phyloP scores from a whole-genome alignment of 1,140 invertebrate genomes.

The Pachypeltis micranthus region DNA sequence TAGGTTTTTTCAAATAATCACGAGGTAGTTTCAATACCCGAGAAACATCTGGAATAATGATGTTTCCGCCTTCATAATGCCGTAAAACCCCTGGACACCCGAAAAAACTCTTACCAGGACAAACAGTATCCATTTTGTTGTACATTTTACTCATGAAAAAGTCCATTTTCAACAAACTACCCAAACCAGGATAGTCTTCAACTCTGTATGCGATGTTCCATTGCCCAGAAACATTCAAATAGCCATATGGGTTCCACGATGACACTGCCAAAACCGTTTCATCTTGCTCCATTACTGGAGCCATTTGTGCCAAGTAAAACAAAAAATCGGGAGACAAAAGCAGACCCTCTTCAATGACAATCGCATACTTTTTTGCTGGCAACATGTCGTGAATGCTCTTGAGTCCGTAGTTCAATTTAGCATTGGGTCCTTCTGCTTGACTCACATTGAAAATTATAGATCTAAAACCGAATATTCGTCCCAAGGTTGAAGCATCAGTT shows the following conservation, averaged over 20 bases:
- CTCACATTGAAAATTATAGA: constrained; percentile 7
- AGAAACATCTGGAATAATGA: constrained; percentile 27
- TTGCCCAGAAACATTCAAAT: constrained; percentile 23
- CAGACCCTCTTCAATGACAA: constrained; percentile 40
- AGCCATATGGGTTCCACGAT: constrained; percentile 40
- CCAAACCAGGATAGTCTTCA: constrained; percentile 25
- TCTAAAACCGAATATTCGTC: constrained; percentile 17
- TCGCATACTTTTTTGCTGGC: constrained; percentile 34
- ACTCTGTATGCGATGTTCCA: constrained; percentile 23
- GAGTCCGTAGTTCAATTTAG: constrained; percentile 30
- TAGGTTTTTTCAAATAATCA: constrained; percentile 10
- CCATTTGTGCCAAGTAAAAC: constrained; percentile 36
- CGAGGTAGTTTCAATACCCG: constrained; percentile 24
- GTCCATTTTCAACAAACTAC: constrained; percentile 21
- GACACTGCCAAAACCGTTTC: constrained; percentile 35
- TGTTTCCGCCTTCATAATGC: constrained; percentile 18
- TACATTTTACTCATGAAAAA: constrained; percentile 19
- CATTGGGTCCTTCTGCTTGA: constrained; percentile 29
- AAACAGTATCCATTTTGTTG: constrained; percentile 21
- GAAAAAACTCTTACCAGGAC: constrained; percentile 17
- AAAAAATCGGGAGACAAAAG: constrained; percentile 40
- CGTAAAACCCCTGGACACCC: constrained; percentile 20
- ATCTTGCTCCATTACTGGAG: constrained; percentile 34
- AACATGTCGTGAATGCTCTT: constrained; percentile 27
- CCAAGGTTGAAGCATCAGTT: constrained; percentile 27